Percentiles rank a stretch among this genome's conserved stretches.
Conservation (phyloP, 1,140 invertebrate species). For the Solenopsis invicta region DNA sequence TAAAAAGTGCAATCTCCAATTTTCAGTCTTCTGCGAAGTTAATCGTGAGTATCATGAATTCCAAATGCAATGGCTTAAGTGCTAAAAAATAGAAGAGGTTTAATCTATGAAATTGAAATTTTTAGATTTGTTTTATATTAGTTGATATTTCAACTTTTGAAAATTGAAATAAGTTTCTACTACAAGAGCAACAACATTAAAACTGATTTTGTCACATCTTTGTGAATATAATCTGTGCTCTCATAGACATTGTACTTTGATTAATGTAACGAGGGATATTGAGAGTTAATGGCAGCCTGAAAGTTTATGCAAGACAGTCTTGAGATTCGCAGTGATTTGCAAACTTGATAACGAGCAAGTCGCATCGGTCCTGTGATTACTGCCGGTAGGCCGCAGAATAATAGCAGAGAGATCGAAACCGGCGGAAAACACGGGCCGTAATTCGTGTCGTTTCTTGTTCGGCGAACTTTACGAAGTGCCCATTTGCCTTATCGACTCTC, state of each 20-base stretch:
- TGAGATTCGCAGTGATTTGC: slow-evolving; percentile 2
- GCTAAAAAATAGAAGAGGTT: neutral
- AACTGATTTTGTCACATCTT: slow-evolving; percentile 1
- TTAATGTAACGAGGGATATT: neutral
- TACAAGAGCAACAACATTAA: neutral
- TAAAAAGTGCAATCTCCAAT: neutral
- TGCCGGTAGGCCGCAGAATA: slow-evolving; percentile 41
- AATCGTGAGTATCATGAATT: slow-evolving; percentile 59
- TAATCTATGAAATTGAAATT: neutral
- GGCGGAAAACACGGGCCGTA: slow-evolving; percentile 40
- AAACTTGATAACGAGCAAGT: slow-evolving; percentile 33
- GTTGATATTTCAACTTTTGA: neutral
- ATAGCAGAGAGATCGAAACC: slow-evolving; percentile 37
- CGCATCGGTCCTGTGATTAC: slow-evolving; percentile 42
- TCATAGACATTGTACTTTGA: neutral
- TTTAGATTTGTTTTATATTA: neutral
- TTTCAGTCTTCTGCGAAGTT: neutral
- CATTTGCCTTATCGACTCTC: slow-evolving; percentile 82
- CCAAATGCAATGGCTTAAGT: neutral
- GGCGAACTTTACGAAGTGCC: slow-evolving; percentile 80
- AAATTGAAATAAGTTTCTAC: neutral
- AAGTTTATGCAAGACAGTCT: neutral
- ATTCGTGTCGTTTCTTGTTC: slow-evolving; percentile 77
- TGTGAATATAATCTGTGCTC: neutral
- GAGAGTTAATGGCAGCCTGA: neutral